Conservation (phyloP, 2,113 vertebrate species). For the Lophius piscatorius region DNA sequence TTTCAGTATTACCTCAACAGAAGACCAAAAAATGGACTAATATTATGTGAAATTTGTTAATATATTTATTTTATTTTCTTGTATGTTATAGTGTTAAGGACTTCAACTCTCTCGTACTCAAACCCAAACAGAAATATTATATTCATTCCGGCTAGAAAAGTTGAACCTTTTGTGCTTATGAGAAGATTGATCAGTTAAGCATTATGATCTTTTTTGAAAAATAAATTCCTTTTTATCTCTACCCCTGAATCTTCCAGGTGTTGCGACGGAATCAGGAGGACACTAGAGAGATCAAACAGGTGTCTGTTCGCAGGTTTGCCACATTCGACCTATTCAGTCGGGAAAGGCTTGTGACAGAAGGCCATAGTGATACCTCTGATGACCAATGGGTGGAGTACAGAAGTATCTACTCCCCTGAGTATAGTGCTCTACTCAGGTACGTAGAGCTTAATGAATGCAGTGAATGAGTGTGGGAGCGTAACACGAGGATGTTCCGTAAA, state of each 20-base stretch:
- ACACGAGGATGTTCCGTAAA: no score
- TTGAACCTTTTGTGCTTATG: not conserved
- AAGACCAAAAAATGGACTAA: not conserved
- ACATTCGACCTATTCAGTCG: constrained; percentile 91
- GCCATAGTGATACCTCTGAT: constrained; percentile 76
- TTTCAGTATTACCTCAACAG: not conserved
- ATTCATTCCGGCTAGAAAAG: not conserved
- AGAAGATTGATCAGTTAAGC: not conserved
- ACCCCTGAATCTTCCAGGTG: constrained; percentile 80
- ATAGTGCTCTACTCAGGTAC: constrained; percentile 89
- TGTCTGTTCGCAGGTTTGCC: constrained; percentile 91
- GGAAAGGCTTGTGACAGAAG: constrained; percentile 63
- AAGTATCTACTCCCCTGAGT: constrained; percentile 88
- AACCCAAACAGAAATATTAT: not conserved
- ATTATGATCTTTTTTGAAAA: not conserved
- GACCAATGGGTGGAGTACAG: constrained; percentile 88
- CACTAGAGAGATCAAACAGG: constrained; percentile 83
- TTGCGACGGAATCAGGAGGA: constrained; percentile 87
- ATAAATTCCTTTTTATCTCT: not conserved
- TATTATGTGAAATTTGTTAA: not conserved
- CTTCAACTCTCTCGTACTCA: not conserved
- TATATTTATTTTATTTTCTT: not conserved
- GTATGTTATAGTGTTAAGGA: not conserved
- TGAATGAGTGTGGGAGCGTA: no score
- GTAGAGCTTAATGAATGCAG: no score